Evolutionary conservation across 2,113 vertebrate species (phyloP), one percentile per base, ranked within the genome.

Genomic region (Hiodon tergisus): DNA sequence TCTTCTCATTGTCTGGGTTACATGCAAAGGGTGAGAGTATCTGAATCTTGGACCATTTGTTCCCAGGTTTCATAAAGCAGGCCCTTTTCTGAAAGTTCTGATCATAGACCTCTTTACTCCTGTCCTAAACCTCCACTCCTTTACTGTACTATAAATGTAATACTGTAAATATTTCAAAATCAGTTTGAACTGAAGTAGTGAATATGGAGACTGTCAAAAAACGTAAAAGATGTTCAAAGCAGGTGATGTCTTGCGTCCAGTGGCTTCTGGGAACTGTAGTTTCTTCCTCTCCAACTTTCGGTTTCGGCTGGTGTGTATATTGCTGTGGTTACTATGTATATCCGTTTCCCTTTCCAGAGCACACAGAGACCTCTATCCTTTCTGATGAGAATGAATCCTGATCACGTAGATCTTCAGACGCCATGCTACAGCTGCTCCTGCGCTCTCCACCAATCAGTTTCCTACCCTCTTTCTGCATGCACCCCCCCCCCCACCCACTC

Each of bases 351-450:
- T 77, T 70, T 66, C 13, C 7, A 82, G 81, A 75, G 5, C 67
- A 74, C 72, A 79, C 74, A 67, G 83, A 85, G 68, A 85, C 83
- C 9, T 85, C 82, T 4, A 6, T 74, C 57, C 76, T 85, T 67
- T 83, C 80, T 16, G 83, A 83, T 57, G 81, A 76, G 17, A 81
- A 81, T 46, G 76, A 80, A 17, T 74, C 78, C 1, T 80, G 80
- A 52, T 82, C 79, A 60, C 78, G 69, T 6, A 77, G 60, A 79
- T 53, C 47, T 6, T 31, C 61, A 11, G 16, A 61, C 10, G 59
- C n/a, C 4, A 61, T 2, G 8, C 10, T 14, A 61, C 59, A 61
- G 59, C 4, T 61, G 7, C 4, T 9, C 59, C 9, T 61, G 59
- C 4, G 9, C 8, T 11, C 7, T 61, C 61, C 61, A 11, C 55